Evolutionary conservation across 2,113 vertebrate species (phyloP).

Genomic region (Pelobates fuscus): DNA sequence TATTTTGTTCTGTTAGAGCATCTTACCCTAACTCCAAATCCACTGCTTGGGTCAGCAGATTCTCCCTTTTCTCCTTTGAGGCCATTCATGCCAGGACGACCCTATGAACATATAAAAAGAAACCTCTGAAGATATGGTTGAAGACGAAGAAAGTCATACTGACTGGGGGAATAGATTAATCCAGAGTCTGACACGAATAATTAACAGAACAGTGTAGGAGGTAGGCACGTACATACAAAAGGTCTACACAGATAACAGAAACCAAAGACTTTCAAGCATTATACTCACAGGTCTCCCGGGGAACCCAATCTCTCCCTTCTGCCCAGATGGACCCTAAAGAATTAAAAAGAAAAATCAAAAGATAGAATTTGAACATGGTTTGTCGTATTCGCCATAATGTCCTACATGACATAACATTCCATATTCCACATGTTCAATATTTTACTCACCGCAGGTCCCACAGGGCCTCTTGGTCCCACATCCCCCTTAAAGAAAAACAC

Average conservation of each 20-base stretch:
- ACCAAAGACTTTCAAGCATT: neutral
- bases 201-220: fast-evolving
- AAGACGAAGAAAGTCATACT: neutral
- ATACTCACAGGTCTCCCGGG: constrained; percentile 89
- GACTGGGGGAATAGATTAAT: neutral
- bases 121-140: neutral
- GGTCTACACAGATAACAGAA: neutral
- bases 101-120: constrained; percentile 65
- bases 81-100: constrained; percentile 90
- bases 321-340: constrained; percentile 79
- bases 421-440: neutral
- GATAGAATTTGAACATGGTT: too few relatives aligned
- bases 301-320: constrained; percentile 92
- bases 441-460: neutral
- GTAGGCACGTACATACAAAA: constrained; percentile 15
- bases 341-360: too few relatives aligned
- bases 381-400: too few relatives aligned
- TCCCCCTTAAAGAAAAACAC: constrained; percentile 30
- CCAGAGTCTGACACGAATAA: too few relatives aligned
- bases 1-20: neutral
- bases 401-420: neutral
- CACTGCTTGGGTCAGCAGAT: constrained; percentile 47
- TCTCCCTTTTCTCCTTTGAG: constrained; percentile 89
- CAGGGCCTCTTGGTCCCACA: neutral
- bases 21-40: constrained; percentile 73